These are phyloP conservation scores for Orthonevra nobilis DNA, from an alignment of 2,888 invertebrate species.

Conservation along the genomic window DNA sequence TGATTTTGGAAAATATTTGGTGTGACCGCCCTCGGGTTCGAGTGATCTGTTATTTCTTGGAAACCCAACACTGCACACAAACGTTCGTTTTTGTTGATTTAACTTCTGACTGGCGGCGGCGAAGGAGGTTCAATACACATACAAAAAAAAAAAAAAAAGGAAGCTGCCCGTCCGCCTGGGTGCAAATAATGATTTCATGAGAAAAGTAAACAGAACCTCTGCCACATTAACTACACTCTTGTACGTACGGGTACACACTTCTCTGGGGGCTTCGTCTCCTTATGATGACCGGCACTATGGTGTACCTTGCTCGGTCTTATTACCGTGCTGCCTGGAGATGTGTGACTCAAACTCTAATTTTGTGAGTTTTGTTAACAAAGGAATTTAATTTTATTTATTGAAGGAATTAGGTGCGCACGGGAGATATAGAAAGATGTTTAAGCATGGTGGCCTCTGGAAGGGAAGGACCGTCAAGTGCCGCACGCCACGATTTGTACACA, in stretches of 20 bases:
- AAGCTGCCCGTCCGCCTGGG: slow-evolving; percentile 60
- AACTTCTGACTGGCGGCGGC: slow-evolving; percentile 63
- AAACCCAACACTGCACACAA: slow-evolving; percentile 26
- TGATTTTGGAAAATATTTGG: slow-evolving; percentile 64
- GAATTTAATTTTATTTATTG: slow-evolving; percentile 67
- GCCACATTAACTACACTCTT: slow-evolving; percentile 7
- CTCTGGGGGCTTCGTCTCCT: slow-evolving; percentile 31
- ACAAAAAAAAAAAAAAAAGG: no score
- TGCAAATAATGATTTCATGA: slow-evolving; percentile 67
- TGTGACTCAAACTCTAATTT: slow-evolving; percentile 68
- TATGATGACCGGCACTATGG: slow-evolving; percentile 20
- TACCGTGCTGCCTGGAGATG: slow-evolving; percentile 49
- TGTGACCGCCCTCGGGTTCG: slow-evolving; percentile 56
- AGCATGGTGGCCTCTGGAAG: slow-evolving; percentile 36
- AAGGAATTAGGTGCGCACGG: slow-evolving; percentile 66
- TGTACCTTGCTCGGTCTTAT: no score
- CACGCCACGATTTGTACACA: slow-evolving; percentile 57
- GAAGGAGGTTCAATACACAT: no score
- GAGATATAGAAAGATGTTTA: slow-evolving; percentile 19
- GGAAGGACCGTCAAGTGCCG: slow-evolving; percentile 57
- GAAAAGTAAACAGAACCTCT: slow-evolving; percentile 62
- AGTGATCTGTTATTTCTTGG: slow-evolving; percentile 62
- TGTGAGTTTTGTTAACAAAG: slow-evolving; percentile 59
- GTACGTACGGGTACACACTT: slow-evolving; percentile 35
- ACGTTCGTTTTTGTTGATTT: slow-evolving; percentile 53